Conservation (phyloP, 2,113 vertebrate genomes). For the Brienomyrus brachyistius region DNA sequence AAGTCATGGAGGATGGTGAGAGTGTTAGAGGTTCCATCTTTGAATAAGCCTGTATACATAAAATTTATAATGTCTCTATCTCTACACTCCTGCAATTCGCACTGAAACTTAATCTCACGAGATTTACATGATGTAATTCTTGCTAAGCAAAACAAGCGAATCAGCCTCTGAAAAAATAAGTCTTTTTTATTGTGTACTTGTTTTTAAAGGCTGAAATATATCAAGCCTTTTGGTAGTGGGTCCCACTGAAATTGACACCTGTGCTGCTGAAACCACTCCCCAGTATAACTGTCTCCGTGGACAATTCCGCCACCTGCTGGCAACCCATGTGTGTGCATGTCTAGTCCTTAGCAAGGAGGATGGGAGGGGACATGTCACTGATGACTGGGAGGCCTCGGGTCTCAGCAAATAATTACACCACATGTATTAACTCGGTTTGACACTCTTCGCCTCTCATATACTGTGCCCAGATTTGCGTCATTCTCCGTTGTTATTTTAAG, state of each 20-base stretch:
- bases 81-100: background rate
- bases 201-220: constrained; percentile 2
- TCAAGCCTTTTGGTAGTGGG: background rate
- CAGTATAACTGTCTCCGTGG: background rate
- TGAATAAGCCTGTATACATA: background rate
- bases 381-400: background rate
- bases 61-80: background rate
- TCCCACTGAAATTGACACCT: background rate
- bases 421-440: background rate
- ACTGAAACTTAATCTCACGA: background rate
- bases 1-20: background rate
- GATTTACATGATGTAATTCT: background rate
- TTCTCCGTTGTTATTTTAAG: background rate
- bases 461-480: background rate
- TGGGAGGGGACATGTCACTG: background rate
- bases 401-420: background rate
- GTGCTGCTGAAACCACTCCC: background rate
- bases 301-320: constrained; percentile 3
- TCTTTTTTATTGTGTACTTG: background rate
- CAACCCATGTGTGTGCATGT: background rate
- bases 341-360: background rate
- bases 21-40: background rate
- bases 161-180: background rate
- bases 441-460: background rate
- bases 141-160: background rate